Conservation (phyloP, 1,140 invertebrate genomes). For the Eupristina koningsbergeri region DNA sequence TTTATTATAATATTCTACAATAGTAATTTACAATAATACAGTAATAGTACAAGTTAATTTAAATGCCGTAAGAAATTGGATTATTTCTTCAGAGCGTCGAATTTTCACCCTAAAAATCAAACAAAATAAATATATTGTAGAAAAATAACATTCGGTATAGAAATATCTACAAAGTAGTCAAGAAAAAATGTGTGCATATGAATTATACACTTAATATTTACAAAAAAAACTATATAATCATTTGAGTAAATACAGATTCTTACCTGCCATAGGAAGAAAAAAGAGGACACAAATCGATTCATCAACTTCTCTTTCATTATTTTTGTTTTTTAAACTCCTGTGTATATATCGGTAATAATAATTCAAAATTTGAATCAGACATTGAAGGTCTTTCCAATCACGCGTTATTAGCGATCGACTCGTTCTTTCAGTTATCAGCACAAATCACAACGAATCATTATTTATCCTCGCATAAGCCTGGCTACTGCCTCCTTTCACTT, state of each 20-base stretch:
- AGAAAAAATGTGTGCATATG: too few relatives aligned
- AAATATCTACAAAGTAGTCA: too few relatives aligned
- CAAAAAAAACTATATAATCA: too few relatives aligned
- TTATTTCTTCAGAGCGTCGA: background rate
- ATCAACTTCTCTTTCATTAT: background rate
- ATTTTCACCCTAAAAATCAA: background rate
- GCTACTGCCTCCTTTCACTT: background rate
- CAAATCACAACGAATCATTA: conserved; percentile 68
- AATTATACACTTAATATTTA: too few relatives aligned
- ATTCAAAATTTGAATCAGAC: background rate
- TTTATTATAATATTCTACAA: background rate
- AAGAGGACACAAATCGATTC: too few relatives aligned
- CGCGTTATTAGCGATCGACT: background rate
- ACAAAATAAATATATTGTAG: background rate
- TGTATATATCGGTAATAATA: conserved; percentile 1
- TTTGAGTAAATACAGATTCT: too few relatives aligned
- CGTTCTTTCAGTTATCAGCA: background rate
- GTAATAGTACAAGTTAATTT: too few relatives aligned
- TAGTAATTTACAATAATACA: too few relatives aligned
- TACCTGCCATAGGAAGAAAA: too few relatives aligned
- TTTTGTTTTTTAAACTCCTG: background rate
- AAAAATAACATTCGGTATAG: too few relatives aligned
- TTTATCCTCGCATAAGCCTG: conserved; percentile 68
- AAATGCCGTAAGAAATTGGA: too few relatives aligned
- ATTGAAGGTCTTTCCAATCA: background rate